Conservation (phyloP, 2,888 invertebrate genomes). For the Tetragonisca angustula region DNA sequence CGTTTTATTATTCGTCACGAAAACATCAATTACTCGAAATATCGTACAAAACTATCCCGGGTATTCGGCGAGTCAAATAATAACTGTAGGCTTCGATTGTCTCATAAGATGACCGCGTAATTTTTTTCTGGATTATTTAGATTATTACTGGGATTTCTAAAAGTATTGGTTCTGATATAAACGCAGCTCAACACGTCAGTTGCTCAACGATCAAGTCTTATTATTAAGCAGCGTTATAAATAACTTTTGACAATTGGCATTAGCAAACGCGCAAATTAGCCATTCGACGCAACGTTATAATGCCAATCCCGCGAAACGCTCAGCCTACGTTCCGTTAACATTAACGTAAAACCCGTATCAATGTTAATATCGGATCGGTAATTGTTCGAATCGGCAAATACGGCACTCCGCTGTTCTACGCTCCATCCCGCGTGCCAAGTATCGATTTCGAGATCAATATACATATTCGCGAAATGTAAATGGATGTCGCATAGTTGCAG, state of each 20-base stretch:
- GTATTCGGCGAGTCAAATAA: too few relatives aligned
- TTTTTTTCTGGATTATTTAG: too few relatives aligned
- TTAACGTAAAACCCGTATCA: background rate
- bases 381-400: conserved; percentile 25
- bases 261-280: background rate
- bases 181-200: background rate
- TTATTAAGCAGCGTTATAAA: conserved; percentile 17
- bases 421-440: background rate
- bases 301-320: background rate
- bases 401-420: background rate
- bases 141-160: too few relatives aligned
- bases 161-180: too few relatives aligned
- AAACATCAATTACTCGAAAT: too few relatives aligned
- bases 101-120: too few relatives aligned
- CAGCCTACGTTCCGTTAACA: background rate
- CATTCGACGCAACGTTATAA: background rate
- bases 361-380: conserved; percentile 1
- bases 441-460: background rate
- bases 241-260: conserved; percentile 23
- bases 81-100: too few relatives aligned
- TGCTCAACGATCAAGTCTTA: background rate
- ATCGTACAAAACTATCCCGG: too few relatives aligned
- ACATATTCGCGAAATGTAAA: background rate
- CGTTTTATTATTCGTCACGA: too few relatives aligned
- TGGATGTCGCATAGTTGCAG: background rate